Base-by-base conservation (phyloP, 2,113 vertebrate species). In the Benitochromis conjunctus region DNA sequence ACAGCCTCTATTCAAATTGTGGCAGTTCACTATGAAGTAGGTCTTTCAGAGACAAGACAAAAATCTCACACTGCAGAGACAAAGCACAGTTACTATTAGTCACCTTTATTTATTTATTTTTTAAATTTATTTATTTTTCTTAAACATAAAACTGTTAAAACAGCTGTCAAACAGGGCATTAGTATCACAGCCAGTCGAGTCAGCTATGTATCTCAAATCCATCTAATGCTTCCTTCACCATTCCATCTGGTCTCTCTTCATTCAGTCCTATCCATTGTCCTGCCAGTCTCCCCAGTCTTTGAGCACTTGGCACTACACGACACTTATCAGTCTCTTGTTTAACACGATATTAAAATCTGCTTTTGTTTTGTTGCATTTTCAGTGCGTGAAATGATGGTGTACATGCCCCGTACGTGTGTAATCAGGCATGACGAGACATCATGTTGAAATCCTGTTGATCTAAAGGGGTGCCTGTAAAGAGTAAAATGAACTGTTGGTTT, bases 141-240 rank as follows among this genome's bases (percentile, higher is more conserved):
- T 90, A 84, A 94, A 95, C 94, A 94, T 92, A 95, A 92, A 95
- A 92, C 89, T 94, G 93, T 95, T 95, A 94, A 92, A 94, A 93
- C 92, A 91, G 86, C 86, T 91, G 92, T 93, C 92, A 86, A 89
- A 91, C 90, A 89, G 92, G 94, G 87, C 91, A 86, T 94, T 93
- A 94, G 91, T 94, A 89, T 94, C 91, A 91, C 86, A 94, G 88
- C 89, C 85, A 90, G 90, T 85, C 80, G 76, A 80, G 82, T 91
- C 87, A 90, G 91, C 85, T 64, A 81, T 87, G 84, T 64, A 79
- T 91, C 38, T 74, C 12, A 34, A 88, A 69, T 81, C 77, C 90
- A 82, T 90, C 81, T 82, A 64, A 80, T 56, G 86, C 79, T 89
- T 77, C 79, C 34, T 66, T 80, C 57, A 74, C 84, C 51, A 54